phyloP scores from a whole-genome alignment of 2,888 invertebrate genomes.

The Chirona hameri region DNA sequence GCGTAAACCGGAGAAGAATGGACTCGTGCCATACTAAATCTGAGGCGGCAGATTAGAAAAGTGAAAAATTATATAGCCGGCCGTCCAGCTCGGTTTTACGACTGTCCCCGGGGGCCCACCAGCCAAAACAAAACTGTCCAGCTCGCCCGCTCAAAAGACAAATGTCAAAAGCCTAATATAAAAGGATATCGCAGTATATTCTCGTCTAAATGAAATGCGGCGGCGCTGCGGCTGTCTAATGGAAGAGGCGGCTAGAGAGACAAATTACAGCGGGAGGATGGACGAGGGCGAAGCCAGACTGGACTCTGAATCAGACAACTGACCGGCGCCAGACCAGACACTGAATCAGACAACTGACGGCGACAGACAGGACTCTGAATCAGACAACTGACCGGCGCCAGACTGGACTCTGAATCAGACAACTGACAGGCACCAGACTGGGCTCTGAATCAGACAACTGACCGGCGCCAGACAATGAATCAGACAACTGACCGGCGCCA shows the following conservation, averaged over 20 bases:
- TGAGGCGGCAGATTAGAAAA: constrained; percentile 26
- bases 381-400: too few species aligned
- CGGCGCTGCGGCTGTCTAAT: not conserved
- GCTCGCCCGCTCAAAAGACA: not conserved
- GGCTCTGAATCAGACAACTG: too few species aligned
- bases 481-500: not conserved
- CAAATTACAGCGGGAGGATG: not conserved
- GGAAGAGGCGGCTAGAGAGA: not conserved
- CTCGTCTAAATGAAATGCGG: not conserved
- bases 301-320: not conserved
- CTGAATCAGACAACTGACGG: not conserved
- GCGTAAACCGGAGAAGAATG: constrained; percentile 27
- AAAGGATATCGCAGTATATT: constrained; percentile 25
- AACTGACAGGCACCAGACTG: too few species aligned
- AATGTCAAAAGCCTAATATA: constrained; percentile 25
- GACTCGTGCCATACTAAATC: constrained; percentile 13
- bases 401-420: too few species aligned
- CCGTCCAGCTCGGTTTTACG: not conserved
- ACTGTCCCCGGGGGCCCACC: not conserved
- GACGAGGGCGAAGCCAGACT: not conserved
- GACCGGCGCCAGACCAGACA: not conserved
- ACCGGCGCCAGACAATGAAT: too few species aligned
- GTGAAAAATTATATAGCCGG: constrained; percentile 25
- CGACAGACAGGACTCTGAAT: not conserved
- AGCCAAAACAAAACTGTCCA: constrained; percentile 23